Evolutionary conservation across 2,888 invertebrate genomes (phyloP), one percentile per base, ranked within the genome.

Genomic region (Drosophila longiperda): DNA sequence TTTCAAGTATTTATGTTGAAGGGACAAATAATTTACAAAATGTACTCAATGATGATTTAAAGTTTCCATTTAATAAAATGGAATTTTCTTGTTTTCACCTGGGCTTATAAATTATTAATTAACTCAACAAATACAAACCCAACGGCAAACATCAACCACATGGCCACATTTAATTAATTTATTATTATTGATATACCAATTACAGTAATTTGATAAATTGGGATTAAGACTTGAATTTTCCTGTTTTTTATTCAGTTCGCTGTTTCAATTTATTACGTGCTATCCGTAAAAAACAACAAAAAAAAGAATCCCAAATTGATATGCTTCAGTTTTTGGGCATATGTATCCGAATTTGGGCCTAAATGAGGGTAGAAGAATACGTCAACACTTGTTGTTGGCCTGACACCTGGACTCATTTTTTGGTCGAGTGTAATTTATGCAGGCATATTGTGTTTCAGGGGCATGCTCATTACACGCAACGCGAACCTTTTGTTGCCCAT

Each of bases 401-500:
- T 59, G 62, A 80, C 77, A 76, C 67, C 62, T 80, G 77, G 49
- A 66, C 53, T 62, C 66, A 61, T 66, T 70, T 64, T 66, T 57
- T 26, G 53, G 40, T 40, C 78, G 67, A n/a, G 67, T 53, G 86
- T 89, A 76, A 86, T 85, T 90, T 86, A 85, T 89, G 77, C 90
- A 68, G 83, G 77, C 86, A 85, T 89, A 90, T 89, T 90, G 83
- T 82, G 70, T 88, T 86, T 86, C 90, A 86, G 90, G 90, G 85
- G 82, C 90, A 86, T 75, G 69, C 88, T 90, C 90, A 89, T 86
- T 90, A 86, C 83, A 85, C 88, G 83, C 83, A 77, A 82, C 77
- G 80, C 88, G 77, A 82, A 73, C 69, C 58, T 68, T 62, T 73
- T 57, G 65, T 76, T 75, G 71, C 33, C 50, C 71, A 69, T 50